phyloP scores from a whole-genome alignment of 2,797 vertebrate genomes.

The Acanthopagrus latus region DNA sequence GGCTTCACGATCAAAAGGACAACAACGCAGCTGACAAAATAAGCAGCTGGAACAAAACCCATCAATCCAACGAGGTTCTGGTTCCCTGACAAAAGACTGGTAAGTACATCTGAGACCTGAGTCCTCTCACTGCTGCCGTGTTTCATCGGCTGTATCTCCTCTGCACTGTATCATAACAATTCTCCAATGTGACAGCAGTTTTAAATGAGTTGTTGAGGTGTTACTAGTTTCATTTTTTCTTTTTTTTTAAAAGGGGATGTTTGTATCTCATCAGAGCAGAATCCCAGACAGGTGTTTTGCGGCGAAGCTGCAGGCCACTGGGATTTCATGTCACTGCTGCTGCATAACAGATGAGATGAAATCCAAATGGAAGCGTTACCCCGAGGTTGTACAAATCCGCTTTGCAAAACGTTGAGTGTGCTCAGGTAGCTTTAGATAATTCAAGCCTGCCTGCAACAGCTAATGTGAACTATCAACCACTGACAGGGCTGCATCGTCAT shows the following conservation, averaged over 20 bases:
- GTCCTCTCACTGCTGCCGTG: not conserved
- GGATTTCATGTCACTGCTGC: constrained; percentile 39
- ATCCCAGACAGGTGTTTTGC: constrained; percentile 12
- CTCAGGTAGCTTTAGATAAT: not conserved
- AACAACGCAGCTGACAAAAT: constrained; percentile 36
- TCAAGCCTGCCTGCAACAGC: constrained; percentile 2
- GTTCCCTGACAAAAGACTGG: constrained; percentile 12
- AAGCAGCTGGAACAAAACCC: not conserved
- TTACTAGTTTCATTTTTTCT: constrained; percentile 14
- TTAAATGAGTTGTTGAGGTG: not conserved
- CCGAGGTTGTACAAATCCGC: constrained; percentile 40
- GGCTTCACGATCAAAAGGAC: constrained; percentile 9
- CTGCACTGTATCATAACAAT: not conserved
- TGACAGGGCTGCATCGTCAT: not conserved
- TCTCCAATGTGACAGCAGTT: constrained; percentile 3
- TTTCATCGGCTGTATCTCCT: not conserved
- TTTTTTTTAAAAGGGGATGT: constrained; percentile 13
- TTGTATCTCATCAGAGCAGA: constrained; percentile 40
- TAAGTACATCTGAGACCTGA: constrained; percentile 8
- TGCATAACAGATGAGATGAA: constrained; percentile 51
- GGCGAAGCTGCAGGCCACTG: constrained; percentile 30
- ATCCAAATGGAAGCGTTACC: constrained; percentile 45
- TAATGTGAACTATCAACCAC: constrained; percentile 4
- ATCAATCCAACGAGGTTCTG: not conserved
- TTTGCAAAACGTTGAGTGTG: constrained; percentile 29